These are phyloP conservation scores for Temnothorax unifasciatus DNA, from an alignment of 2,888 invertebrate genomes.

Conservation along the genomic window DNA sequence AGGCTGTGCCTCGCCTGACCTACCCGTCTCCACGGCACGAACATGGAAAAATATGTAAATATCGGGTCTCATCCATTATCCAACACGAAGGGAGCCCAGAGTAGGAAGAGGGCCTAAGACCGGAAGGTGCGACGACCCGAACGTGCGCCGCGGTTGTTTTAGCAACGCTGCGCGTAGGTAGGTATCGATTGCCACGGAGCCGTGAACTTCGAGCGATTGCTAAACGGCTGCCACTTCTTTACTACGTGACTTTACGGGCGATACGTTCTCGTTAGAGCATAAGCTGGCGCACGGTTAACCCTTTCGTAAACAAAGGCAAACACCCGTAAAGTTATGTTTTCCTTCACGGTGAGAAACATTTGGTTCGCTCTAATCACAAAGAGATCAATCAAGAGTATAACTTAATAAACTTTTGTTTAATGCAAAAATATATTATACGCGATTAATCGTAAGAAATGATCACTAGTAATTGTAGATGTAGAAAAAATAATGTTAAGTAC, in stretches of 20 bases:
- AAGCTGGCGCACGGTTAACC: constrained; percentile 25
- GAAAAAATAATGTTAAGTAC: background rate
- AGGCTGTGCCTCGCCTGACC: constrained; percentile 82
- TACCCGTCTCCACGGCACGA: constrained; percentile 77
- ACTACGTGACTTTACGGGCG: constrained; percentile 49
- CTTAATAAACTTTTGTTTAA: constrained; percentile 18
- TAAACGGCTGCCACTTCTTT: constrained; percentile 43
- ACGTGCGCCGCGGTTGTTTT: constrained; percentile 62
- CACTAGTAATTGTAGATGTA: background rate
- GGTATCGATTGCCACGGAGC: constrained; percentile 52
- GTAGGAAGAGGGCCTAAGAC: constrained; percentile 63
- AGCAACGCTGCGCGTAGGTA: constrained; percentile 63
- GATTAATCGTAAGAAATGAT: background rate
- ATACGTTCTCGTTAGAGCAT: constrained; percentile 49
- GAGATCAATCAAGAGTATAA: background rate
- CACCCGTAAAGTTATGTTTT: constrained; percentile 15
- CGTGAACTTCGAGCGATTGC: constrained; percentile 49
- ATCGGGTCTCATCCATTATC: constrained; percentile 80
- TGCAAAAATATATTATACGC: background rate
- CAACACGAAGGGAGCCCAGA: constrained; percentile 66
- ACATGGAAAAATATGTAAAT: constrained; percentile 84
- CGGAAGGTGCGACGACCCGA: constrained; percentile 76
- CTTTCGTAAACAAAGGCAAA: constrained; percentile 28
- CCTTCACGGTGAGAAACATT: constrained; percentile 21
- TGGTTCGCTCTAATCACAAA: constrained; percentile 6